Evolutionary conservation across 2,113 vertebrate genomes (phyloP).

Genomic region (Spermophilus dauricus): DNA sequence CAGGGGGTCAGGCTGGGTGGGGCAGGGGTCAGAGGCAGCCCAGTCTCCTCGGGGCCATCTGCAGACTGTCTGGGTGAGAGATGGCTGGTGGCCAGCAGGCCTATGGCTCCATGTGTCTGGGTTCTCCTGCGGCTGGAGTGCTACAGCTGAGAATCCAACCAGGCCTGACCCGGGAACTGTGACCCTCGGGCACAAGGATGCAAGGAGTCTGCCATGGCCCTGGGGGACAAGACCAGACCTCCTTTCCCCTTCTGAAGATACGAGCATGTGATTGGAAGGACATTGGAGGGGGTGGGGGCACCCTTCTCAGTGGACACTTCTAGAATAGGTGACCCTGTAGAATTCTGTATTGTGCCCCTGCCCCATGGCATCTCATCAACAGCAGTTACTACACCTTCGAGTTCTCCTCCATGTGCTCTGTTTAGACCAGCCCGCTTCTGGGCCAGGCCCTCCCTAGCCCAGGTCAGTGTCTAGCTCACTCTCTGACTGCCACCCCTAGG

Average conservation of each 20-base stretch:
- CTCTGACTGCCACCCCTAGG: too few species aligned
- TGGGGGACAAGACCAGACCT: neutral
- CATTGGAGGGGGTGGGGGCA: rapidly evolving
- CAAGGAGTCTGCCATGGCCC: rapidly evolving
- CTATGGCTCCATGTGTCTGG: neutral
- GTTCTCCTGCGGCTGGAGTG: neutral
- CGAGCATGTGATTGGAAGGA: neutral
- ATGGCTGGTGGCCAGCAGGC: neutral
- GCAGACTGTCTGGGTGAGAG: neutral
- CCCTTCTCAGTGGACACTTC: neutral
- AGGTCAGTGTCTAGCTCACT: neutral
- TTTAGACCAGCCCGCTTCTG: neutral
- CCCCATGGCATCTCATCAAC: neutral
- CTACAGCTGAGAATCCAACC: neutral
- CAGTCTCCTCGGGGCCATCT: neutral
- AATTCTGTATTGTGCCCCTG: rapidly evolving
- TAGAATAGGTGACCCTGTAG: neutral
- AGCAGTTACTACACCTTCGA: neutral
- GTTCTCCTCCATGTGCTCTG: neutral
- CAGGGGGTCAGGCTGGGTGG: slow-evolving; percentile 23
- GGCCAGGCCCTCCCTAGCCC: neutral
- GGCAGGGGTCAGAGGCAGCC: neutral
- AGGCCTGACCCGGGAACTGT: neutral
- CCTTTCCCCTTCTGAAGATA: neutral
- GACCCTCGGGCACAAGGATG: neutral